A percentile compares a stretch with the other conserved stretches of the same genome.
phyloP scores from a whole-genome alignment of 92 coral and sea anemone genomes.

The Epizoanthus fatuus region DNA sequence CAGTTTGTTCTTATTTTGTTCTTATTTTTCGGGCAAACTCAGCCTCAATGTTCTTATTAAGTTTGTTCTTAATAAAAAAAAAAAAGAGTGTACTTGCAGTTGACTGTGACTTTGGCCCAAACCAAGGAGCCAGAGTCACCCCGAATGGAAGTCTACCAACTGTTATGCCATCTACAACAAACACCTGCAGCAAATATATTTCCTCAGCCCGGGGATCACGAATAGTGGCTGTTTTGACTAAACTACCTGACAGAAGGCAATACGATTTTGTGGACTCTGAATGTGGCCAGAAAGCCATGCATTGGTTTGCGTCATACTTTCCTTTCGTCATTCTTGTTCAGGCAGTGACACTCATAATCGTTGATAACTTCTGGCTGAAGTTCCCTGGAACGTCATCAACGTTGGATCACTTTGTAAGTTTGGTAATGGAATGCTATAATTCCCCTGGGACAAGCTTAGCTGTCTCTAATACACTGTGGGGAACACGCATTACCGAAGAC shows the following conservation, averaged over 20 bases:
- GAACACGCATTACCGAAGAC: slow-evolving; percentile 15
- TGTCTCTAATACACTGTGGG: slow-evolving; percentile 50
- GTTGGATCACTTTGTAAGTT: slow-evolving; percentile 54
- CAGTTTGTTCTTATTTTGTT: no score
- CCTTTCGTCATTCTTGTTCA: slow-evolving; percentile 52
- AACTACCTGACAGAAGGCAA: slow-evolving; percentile 57
- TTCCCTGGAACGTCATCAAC: slow-evolving; percentile 49
- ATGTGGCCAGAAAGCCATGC: slow-evolving; percentile 61
- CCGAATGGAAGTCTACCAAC: slow-evolving; percentile 4
- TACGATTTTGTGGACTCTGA: slow-evolving; percentile 70
- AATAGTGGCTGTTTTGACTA: slow-evolving; percentile 33
- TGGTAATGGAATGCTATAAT: slow-evolving; percentile 67
- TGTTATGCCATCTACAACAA: background rate
- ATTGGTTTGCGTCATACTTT: slow-evolving; percentile 62
- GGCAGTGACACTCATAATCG: slow-evolving; percentile 47
- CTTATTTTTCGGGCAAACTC: no score
- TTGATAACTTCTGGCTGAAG: slow-evolving; percentile 73
- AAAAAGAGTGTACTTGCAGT: slow-evolving; percentile 68
- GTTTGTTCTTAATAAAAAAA: no score
- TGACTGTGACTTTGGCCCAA: slow-evolving; percentile 36
- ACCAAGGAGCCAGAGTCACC: background rate
- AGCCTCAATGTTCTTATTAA: no score
- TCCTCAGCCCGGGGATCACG: background rate
- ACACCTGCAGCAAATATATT: slow-evolving; percentile 7
- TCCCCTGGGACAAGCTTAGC: slow-evolving; percentile 49